Percentiles rank a stretch among this genome's conserved stretches.
These are phyloP conservation scores for Toxonevra muliebris DNA, from an alignment of 2,888 invertebrate species.

Conservation along the genomic window DNA sequence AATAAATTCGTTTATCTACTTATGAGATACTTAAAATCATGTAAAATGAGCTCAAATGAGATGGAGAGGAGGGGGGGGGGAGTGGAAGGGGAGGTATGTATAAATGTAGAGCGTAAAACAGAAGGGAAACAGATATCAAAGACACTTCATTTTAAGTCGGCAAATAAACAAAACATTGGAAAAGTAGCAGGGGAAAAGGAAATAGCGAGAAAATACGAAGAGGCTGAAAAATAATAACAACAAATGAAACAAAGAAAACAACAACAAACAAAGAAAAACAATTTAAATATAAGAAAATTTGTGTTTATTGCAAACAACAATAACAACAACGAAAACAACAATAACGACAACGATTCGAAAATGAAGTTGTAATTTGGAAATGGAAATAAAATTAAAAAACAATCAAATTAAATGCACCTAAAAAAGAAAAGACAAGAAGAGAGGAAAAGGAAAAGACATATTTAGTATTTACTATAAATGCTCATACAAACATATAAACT, in stretches of 20 bases:
- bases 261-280: slow-evolving; percentile 25
- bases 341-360: slow-evolving; percentile 15
- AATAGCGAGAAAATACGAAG: not conserved
- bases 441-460: not conserved
- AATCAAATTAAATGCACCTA: slow-evolving; percentile 29
- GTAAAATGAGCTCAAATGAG: not conserved
- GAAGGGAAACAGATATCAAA: not conserved
- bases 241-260: slow-evolving; percentile 22
- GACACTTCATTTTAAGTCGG: not conserved
- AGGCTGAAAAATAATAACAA: slow-evolving; percentile 4
- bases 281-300: slow-evolving; percentile 33
- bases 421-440: not conserved
- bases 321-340: slow-evolving; percentile 35
- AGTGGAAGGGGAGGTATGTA: too few species aligned
- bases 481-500: too few species aligned
- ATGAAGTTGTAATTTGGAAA: too few species aligned
- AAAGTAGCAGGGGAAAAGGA: not conserved
- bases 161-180: slow-evolving; percentile 15
- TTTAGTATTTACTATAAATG: not conserved
- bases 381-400: slow-evolving; percentile 25
- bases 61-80: too few species aligned
- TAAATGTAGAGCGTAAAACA: not conserved
- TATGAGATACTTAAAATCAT: slow-evolving; percentile 30
- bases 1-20: slow-evolving; percentile 23
- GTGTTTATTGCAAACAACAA: slow-evolving; percentile 14